These are phyloP conservation scores for Dicerorhinus sumatrensis DNA, from an alignment of 2,113 vertebrate genomes.

Conservation along the genomic window DNA sequence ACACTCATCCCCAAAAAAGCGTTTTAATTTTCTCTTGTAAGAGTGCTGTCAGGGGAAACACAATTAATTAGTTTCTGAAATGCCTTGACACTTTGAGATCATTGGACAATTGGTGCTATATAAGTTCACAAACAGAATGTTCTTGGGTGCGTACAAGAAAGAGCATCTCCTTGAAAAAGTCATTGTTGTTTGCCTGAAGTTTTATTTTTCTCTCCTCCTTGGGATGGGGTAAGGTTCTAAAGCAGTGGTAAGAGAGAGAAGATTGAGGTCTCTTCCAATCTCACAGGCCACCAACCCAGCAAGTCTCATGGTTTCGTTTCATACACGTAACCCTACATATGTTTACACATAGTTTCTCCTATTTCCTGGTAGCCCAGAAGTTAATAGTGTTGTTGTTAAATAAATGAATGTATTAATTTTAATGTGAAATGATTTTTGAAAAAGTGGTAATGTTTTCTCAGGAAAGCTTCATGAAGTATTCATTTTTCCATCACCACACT, in stretches of 20 bases:
- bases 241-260: not conserved
- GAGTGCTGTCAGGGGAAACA: slow-evolving; percentile 22
- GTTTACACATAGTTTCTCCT: slow-evolving; percentile 70
- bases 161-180: not conserved
- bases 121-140: not conserved
- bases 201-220: not conserved
- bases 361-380: slow-evolving; percentile 71
- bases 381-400: slow-evolving; percentile 80
- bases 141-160: not conserved
- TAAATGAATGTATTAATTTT: slow-evolving; percentile 82
- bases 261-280: not conserved
- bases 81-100: slow-evolving; percentile 48
- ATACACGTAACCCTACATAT: slow-evolving; percentile 49
- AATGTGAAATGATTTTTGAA: slow-evolving; percentile 72
- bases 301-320: slow-evolving; percentile 39
- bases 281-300: not conserved
- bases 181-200: not conserved
- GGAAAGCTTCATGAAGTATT: slow-evolving; percentile 75
- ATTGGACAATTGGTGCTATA: not conserved
- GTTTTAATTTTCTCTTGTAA: slow-evolving; percentile 29
- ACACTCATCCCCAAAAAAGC: slow-evolving; percentile 47
- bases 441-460: slow-evolving; percentile 60
- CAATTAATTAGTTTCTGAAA: slow-evolving; percentile 56
- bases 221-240: not conserved
- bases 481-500: slow-evolving; percentile 73